Evolutionary conservation across 37 sponge, comb jelly and placozoan species (phyloP), one percentile per base, ranked within the genome.

Genomic region (Chondrosia reniformis): DNA sequence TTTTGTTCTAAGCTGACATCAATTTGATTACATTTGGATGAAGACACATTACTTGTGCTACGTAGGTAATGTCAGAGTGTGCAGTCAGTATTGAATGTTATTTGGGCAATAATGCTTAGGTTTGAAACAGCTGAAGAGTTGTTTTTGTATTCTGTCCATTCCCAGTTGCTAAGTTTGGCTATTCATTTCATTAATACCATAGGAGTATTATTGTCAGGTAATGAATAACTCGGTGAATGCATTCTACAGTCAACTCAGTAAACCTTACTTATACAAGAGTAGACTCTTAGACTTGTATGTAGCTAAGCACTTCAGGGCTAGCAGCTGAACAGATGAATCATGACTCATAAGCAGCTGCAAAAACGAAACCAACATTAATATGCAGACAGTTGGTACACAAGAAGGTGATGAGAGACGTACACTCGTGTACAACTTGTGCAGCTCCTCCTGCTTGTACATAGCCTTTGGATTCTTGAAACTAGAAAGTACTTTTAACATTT

Each of bases 401-500:
- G 2, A 2, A 64, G 66, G 36, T 4, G 19, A 64, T 36, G 2
- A 32, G 33, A 21, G 22, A 69, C 72, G 39, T 2, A 69, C 72
- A 69, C 72, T 69, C n/a, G 31, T 37, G 64, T 86, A 95, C 39
- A 93, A 76, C 22, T 67, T 32, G 61, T 46, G 59, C 27, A 95
- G 76, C 22, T 89, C 87, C 21, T 81, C 76, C 36, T 93, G 75
- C 46, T 58, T 67, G 59, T 92, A 89, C 55, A 95, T 63, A 4
- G 66, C 75, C 54, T 81, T 82, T 32, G 94, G 90, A 52, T 93
- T 93, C 15, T 76, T 83, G 79, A 95, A 95, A 22, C 73, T 74
- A 25, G 87, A 80, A 76, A 95, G 89, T 41, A 86, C 63, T 12
- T 49, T 61, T 66, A 95, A 61, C 80, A 89, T 89, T 0, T 74